Base-by-base conservation (phyloP, 2,797 vertebrate species). In the Tympanoctomys barrerae region DNA sequence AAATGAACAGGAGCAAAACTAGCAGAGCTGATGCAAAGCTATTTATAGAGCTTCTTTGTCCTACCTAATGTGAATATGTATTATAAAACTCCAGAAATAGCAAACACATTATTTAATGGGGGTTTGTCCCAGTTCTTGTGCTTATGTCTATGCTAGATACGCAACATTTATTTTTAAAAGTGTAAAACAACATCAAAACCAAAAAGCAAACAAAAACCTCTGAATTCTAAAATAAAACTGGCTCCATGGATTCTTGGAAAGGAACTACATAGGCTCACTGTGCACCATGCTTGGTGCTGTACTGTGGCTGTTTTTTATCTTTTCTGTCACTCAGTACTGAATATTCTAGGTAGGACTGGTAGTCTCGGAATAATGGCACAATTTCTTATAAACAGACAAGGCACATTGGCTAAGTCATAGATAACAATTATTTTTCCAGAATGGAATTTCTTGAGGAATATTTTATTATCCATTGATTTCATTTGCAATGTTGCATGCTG, bases 401-500 rank as follows among this genome's bases (percentile, higher is more conserved):
- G 4, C 39, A 70, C 61, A 52, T 46, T 87, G 68, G 28, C 46
- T 87, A 59, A 68, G 62, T 39, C 66, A 62, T 57, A 12, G 52
- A 75, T 82, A 66, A 59, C 18, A 83, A 66, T 90, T 54, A 64
- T 57, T 8, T 80, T 71, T 83, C 21, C 59, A 80, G 81, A 91
- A 80, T 16, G 70, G 28, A 59, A 62, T 90, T 95, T 96, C 57
- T 75, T 61, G 62, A 90, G 49, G 71, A 92, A 89, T 78, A 89
- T 16, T 83, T 49, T 92, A 24, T 54, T 94, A 62, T 89, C 28
- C 64, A 21, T 61, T 75, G 57, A 66, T 93, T 95, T 96, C 22
- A 46, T 75, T 89, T 92, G 93, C 4, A 87, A 82, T 90, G 94
- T 87, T 91, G 66, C 77, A 64, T 73, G 77, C 79, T 91, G 36